Evolutionary conservation across 2,113 vertebrate genomes (phyloP), one percentile per base, ranked within the genome.

Genomic region (Verasper variegatus): DNA sequence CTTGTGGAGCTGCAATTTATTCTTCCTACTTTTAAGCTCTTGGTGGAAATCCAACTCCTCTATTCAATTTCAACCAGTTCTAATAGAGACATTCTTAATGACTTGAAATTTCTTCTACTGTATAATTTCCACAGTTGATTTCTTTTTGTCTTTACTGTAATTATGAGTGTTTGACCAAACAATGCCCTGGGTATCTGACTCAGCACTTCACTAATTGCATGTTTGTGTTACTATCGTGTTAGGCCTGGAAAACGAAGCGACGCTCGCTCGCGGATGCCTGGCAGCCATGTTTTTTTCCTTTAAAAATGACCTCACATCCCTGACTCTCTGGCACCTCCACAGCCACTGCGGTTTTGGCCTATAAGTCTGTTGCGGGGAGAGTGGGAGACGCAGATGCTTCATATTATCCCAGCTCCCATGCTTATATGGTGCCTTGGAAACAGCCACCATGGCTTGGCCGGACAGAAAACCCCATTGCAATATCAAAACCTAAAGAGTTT

Each of bases 171-270:
- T 87, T 65, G 73, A 82, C 80, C 70, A 76, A 89, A 90, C 80
- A 91, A 89, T 91, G 54, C 76, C 80, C 71, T 54, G 20, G 15
- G 69, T 26, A 62, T 80, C 82, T 85, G 86, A 92, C 63, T 93
- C 93, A 89, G 91, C 91, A 83, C 61, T 63, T 67, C 76, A 82
- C 23, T 91, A 92, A 94, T 93, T 88, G 60, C 78, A 91, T 88
- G 91, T 92, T 93, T 91, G 81, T 69, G 76, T 83, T 93, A 71
- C 71, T 31, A 84, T 88, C 56, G 52, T 81, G 84, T 87, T 68
- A 75, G 66, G 69, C 67, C 81, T 92, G 81, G 78, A 89, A 84
- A 51, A 72, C 4, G 66, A 65, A 83, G 55, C 71, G 63, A 70
- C 65, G 57, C 62, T 83, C 51, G 52, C 60, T 80, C 23, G 23